These are phyloP conservation scores for Hippocampus barbouri DNA, from an alignment of 2,113 vertebrate species.

Conservation along the genomic window DNA sequence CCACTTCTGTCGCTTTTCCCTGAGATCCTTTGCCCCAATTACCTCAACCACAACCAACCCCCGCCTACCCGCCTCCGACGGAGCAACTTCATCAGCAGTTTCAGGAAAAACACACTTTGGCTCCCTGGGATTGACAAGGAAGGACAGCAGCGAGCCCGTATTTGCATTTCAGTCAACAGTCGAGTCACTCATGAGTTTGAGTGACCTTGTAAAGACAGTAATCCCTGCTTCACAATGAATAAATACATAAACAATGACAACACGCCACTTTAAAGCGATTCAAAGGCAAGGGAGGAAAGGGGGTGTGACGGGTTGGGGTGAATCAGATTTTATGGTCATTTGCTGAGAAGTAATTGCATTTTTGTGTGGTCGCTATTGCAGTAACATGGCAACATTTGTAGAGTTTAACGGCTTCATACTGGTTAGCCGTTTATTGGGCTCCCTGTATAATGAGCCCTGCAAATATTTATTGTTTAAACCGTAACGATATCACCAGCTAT, in stretches of 20 bases:
- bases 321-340: conserved; percentile 43
- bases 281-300: conserved; percentile 2
- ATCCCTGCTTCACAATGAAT: conserved; percentile 68
- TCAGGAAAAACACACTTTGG: conserved; percentile 51
- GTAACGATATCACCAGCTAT: no score
- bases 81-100: conserved; percentile 63
- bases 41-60: neutral
- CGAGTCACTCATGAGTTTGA: conserved; percentile 63
- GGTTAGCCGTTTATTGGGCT: neutral
- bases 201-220: conserved; percentile 67
- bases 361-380: conserved; percentile 29
- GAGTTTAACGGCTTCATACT: conserved; percentile 55
- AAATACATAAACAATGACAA: conserved; percentile 65
- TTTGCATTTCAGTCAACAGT: conserved; percentile 69
- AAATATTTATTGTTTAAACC: no score
- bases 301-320: neutral
- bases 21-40: conserved; percentile 10
- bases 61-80: conserved; percentile 17
- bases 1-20: conserved; percentile 38
- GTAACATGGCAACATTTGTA: conserved; percentile 51
- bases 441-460: no score
- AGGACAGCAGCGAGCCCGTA: conserved; percentile 54
- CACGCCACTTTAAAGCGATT: conserved; percentile 36
- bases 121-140: conserved; percentile 55
- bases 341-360: conserved; percentile 36